These are phyloP conservation scores for Hemichromis elongatus DNA, from an alignment of 2,113 vertebrate species.

Conservation along the genomic window DNA sequence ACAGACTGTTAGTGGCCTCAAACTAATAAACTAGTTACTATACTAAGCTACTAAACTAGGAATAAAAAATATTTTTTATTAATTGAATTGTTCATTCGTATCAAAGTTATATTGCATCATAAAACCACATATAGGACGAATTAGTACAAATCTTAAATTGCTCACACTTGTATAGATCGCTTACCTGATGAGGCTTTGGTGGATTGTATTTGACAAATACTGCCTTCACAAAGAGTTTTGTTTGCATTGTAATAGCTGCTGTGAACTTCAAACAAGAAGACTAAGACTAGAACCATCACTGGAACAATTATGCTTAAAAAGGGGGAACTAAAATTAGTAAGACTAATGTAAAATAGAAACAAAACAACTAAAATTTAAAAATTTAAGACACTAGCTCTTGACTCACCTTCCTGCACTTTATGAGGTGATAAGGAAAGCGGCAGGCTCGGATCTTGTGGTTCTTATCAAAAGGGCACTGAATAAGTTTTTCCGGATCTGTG, in stretches of 20 bases:
- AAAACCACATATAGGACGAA: too few species aligned
- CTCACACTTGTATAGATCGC: too few species aligned
- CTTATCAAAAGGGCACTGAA: slow-evolving; percentile 85
- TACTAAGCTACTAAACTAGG: too few species aligned
- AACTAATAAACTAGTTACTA: too few species aligned
- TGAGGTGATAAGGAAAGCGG: slow-evolving; percentile 88
- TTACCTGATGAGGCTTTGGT: too few species aligned
- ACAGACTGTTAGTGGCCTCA: too few species aligned
- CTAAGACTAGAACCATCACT: rapidly evolving
- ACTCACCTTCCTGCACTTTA: slow-evolving; percentile 88
- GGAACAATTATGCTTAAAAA: background rate
- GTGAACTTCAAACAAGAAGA: background rate
- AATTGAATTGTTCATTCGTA: too few species aligned
- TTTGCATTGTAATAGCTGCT: background rate
- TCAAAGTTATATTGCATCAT: too few species aligned
- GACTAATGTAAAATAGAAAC: background rate
- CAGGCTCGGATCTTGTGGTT: slow-evolving; percentile 82
- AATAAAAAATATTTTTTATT: too few species aligned
- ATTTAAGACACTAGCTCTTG: background rate
- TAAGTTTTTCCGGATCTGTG: slow-evolving; percentile 79
- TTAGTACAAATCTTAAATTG: too few species aligned
- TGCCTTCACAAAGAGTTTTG: background rate
- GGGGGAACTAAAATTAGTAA: background rate
- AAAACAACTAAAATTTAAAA: background rate
- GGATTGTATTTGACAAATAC: too few species aligned